Evolutionary conservation across 2,888 invertebrate species (phyloP).

Genomic region (Crossocerus cetratus): DNA sequence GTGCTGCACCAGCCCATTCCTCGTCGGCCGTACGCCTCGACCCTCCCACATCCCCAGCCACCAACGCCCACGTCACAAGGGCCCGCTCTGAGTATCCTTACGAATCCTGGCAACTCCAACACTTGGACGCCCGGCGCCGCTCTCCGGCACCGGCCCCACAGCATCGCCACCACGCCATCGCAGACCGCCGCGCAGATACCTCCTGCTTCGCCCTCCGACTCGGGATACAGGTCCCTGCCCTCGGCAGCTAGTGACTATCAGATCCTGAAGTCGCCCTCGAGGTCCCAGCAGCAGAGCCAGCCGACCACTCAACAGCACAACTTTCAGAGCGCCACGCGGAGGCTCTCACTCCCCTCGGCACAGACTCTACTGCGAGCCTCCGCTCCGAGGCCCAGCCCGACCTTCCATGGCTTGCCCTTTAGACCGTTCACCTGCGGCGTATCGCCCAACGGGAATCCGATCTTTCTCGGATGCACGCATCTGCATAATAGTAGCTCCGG

Average conservation of each 20-base stretch:
- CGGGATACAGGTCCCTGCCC: constrained; percentile 79
- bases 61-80: constrained; percentile 78
- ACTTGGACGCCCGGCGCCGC: constrained; percentile 70
- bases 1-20: constrained; percentile 75
- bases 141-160: constrained; percentile 71
- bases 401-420: constrained; percentile 81
- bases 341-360: constrained; percentile 79
- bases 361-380: constrained; percentile 77
- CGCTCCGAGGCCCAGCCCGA: constrained; percentile 81
- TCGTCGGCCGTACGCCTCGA: constrained; percentile 75
- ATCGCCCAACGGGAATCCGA: constrained; percentile 76
- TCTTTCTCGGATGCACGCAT: constrained; percentile 78
- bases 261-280: constrained; percentile 78
- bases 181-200: constrained; percentile 57
- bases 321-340: constrained; percentile 77
- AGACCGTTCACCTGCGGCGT: constrained; percentile 76
- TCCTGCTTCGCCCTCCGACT: constrained; percentile 77
- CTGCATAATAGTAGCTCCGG: constrained; percentile 74
- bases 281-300: constrained; percentile 51
- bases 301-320: constrained; percentile 76
- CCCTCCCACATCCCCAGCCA: constrained; percentile 80
- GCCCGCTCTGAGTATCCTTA: constrained; percentile 67
- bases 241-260: constrained; percentile 82
- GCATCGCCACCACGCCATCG: constrained; percentile 70
- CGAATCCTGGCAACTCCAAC: constrained; percentile 68